These are phyloP conservation scores for Zosterops japonicus DNA, from an alignment of 2,113 vertebrate species.

Conservation along the genomic window DNA sequence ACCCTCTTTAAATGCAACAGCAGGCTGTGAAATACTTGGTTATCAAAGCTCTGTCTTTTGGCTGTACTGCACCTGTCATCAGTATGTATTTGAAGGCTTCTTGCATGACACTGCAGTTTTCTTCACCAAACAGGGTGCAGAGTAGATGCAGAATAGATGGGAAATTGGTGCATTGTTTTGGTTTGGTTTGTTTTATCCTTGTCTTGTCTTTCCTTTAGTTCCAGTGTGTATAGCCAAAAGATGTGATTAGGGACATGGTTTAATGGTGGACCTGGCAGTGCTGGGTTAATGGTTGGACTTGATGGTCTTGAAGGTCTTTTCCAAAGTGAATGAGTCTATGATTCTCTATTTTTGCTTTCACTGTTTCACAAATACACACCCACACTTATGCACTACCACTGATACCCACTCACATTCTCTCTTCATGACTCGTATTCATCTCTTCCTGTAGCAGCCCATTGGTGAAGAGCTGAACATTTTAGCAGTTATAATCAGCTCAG, in stretches of 20 bases:
- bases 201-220: not conserved
- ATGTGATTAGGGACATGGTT: not conserved
- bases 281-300: not conserved
- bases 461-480: not conserved
- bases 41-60: not conserved
- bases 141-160: not conserved
- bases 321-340: no score
- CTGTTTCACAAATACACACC: not conserved
- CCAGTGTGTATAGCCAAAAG: rapidly evolving
- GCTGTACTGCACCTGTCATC: rapidly evolving
- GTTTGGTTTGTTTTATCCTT: rapidly evolving
- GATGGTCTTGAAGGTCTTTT: not conserved
- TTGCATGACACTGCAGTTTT: not conserved
- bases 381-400: rapidly evolving
- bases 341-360: not conserved
- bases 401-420: not conserved
- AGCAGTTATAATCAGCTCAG: not conserved
- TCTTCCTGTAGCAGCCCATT: not conserved
- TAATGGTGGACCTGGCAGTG: not conserved
- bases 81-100: not conserved
- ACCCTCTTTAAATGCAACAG: not conserved
- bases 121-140: not conserved
- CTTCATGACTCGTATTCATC: not conserved
- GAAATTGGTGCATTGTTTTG: not conserved
- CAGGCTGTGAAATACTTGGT: not conserved